A percentile compares a stretch with the other conserved stretches of the same genome.
These are phyloP conservation scores for Novumbra hubbsi DNA, from an alignment of 2,797 vertebrate species.

Conservation along the genomic window DNA sequence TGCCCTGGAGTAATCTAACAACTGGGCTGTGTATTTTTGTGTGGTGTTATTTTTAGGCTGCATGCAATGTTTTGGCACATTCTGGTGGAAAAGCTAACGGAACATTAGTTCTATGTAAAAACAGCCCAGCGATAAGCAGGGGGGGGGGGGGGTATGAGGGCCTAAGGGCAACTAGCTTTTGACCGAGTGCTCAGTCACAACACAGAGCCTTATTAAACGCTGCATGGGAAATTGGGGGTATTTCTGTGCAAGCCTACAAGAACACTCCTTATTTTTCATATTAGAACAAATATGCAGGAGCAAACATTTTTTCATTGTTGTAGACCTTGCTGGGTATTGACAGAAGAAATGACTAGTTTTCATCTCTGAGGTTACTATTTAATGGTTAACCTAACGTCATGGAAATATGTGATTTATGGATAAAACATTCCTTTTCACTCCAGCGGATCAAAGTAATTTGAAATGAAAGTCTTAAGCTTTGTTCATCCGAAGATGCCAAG, in stretches of 20 bases:
- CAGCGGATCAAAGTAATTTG: neutral
- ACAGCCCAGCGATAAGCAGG: neutral
- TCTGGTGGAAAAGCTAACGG: conserved; percentile 42
- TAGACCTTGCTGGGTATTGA: neutral
- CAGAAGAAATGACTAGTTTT: neutral
- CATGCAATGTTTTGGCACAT: conserved; percentile 29
- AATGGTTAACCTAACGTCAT: neutral
- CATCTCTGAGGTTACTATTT: conserved; percentile 1
- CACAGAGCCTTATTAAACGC: neutral
- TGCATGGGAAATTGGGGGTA: neutral
- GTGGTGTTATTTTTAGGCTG: conserved; percentile 3
- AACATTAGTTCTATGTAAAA: conserved; percentile 32
- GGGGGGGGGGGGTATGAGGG: neutral
- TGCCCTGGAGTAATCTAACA: neutral
- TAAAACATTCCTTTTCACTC: neutral
- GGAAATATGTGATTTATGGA: neutral
- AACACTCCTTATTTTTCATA: neutral
- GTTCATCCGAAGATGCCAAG: neutral
- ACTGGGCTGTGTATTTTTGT: neutral
- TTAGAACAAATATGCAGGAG: neutral
- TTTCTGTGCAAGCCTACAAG: neutral
- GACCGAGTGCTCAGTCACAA: neutral
- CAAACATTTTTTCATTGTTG: neutral
- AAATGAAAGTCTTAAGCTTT: neutral
- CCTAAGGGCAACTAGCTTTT: neutral